A percentile compares a stretch with the other conserved stretches of the same genome.
Conservation (phyloP, 2,113 vertebrate species). For the Crotalus helleri region DNA sequence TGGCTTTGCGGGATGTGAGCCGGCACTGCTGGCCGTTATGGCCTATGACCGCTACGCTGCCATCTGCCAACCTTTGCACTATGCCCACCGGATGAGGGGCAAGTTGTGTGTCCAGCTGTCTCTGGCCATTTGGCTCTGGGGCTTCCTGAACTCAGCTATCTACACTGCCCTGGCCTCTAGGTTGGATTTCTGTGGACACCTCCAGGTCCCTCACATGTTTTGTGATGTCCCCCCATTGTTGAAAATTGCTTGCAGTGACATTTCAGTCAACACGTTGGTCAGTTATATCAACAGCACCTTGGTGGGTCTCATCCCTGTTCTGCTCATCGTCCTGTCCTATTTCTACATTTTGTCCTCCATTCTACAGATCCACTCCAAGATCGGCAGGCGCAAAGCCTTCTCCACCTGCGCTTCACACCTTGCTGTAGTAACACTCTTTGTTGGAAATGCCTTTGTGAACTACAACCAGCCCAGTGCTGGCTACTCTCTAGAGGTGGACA, state of each 20-base stretch:
- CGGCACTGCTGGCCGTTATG: not conserved
- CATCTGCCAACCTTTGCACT: not conserved
- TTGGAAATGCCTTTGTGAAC: not conserved
- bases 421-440: not conserved
- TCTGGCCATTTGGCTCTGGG: not conserved
- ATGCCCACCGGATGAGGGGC: not conserved
- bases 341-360: not conserved
- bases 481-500: not conserved
- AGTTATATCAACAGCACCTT: not conserved
- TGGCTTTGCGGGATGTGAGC: not conserved
- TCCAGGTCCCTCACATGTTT: not conserved
- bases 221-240: not conserved
- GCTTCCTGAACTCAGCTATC: not conserved
- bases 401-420: not conserved
- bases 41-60: not conserved
- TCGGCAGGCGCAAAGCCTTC: not conserved
- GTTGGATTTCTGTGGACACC: not conserved
- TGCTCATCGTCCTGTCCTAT: slow-evolving; percentile 5
- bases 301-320: not conserved
- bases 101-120: not conserved
- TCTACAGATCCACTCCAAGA: not conserved
- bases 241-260: slow-evolving; percentile 27
- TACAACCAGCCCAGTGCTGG: not conserved
- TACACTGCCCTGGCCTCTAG: not conserved
- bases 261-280: not conserved